Percentiles rank a stretch among this genome's conserved stretches.
Conservation (phyloP, 2,888 invertebrate species). For the Erebia ligea region DNA sequence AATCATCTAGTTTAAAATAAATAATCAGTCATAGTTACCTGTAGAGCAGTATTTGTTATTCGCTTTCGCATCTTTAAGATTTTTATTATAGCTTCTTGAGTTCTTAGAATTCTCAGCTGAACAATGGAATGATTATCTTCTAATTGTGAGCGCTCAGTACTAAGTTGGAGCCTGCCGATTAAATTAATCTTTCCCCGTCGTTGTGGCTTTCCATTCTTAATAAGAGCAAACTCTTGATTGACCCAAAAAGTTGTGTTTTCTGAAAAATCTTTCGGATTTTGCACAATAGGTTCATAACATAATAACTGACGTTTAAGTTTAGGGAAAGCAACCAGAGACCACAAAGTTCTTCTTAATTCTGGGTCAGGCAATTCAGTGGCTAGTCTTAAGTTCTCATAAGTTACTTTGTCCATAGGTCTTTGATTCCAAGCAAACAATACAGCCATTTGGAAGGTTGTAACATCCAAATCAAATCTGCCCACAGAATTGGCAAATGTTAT, state of each 20-base stretch:
- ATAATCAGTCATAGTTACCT: conserved; percentile 73
- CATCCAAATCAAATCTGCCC: conserved; percentile 98
- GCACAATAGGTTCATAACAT: conserved; percentile 90
- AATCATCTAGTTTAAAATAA: neutral
- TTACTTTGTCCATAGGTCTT: conserved; percentile 94
- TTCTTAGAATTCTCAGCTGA: conserved; percentile 95
- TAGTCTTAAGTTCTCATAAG: conserved; percentile 97
- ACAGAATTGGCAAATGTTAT: conserved; percentile 96
- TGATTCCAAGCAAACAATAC: conserved; percentile 99
- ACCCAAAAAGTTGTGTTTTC: conserved; percentile 97
- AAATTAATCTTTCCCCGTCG: conserved; percentile 98
- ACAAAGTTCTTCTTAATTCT: conserved; percentile 96
- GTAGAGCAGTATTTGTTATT: conserved; percentile 96
- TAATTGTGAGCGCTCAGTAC: conserved; percentile 96
- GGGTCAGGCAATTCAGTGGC: conserved; percentile 98
- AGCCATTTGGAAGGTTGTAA: conserved; percentile 99
- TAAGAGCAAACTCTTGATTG: conserved; percentile 97
- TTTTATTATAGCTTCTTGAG: conserved; percentile 99
- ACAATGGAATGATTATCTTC: conserved; percentile 99
- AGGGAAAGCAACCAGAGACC: conserved; percentile 98
- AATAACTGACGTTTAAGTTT: conserved; percentile 97
- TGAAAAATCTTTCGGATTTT: conserved; percentile 95
- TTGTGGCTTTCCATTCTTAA: conserved; percentile 97
- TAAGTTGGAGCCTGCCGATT: conserved; percentile 96
- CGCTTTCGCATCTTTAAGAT: conserved; percentile 99